Conservation (phyloP, 2,113 vertebrate genomes). For the Asarcornis scutulata region DNA sequence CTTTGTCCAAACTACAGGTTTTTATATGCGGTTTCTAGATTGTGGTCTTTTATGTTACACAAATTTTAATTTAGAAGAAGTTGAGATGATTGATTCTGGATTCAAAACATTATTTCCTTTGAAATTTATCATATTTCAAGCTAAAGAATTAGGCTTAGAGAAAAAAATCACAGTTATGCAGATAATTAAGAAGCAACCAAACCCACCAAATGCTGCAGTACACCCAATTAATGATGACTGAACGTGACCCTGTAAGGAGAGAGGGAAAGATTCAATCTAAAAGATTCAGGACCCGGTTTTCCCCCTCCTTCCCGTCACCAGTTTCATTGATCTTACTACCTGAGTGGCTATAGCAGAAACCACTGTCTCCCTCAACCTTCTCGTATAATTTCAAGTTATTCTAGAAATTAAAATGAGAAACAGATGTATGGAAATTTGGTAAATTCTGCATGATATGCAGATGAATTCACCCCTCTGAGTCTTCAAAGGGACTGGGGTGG, state of each 20-base stretch:
- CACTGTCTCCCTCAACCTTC: background rate
- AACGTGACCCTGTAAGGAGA: background rate
- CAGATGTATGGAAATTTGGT: background rate
- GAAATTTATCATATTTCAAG: background rate
- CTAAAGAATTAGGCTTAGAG: background rate
- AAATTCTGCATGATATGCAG: background rate
- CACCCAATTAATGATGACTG: background rate
- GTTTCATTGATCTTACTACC: background rate
- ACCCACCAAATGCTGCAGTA: background rate
- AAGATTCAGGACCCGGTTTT: background rate
- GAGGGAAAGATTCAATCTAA: background rate
- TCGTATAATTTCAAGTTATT: background rate
- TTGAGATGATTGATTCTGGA: background rate
- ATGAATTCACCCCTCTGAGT: background rate
- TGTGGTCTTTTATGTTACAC: background rate
- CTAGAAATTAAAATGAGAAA: background rate
- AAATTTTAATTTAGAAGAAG: background rate
- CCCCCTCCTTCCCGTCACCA: background rate
- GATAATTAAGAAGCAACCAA: background rate
- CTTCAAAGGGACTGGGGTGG: background rate
- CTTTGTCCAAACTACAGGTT: constrained; percentile 13
- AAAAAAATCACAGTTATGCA: background rate
- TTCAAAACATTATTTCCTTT: background rate
- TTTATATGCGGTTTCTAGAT: background rate
- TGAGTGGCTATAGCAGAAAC: background rate